Evolutionary conservation across 2,888 invertebrate species (phyloP), one percentile per base, ranked within the genome.

Genomic region (Cheilosia urbana): DNA sequence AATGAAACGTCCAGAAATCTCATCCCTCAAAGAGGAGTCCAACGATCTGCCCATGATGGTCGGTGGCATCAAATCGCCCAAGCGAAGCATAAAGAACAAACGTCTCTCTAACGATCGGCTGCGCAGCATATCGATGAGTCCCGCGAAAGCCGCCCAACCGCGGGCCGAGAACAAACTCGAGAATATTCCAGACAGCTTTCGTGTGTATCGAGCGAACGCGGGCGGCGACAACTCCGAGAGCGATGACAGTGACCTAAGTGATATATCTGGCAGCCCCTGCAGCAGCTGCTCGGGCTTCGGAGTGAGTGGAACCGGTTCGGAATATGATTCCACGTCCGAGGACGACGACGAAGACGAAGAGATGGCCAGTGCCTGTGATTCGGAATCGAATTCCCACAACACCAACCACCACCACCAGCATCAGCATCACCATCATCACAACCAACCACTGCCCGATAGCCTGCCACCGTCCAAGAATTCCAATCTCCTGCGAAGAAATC

Each of bases 161-260:
- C 81, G 87, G 1, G 24, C 51, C 24, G 89, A 88, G 55, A 83
- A 82, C 42, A 87, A 84, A 15, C 91, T 90, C 58, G 91, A 91
- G 79, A 90, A 89, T 51, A 92, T 92, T 66, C 92, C 94, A 3
- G 94, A 94, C 84, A 94, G 94, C 88, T 94, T 94, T 90, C 93
- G 93, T 4, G 93, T 93, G 15, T 94, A 94, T 88, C 91, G 93
- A 15, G 93, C 93, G 1, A 93, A 92, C 80, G 90, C 90, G 30
- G 91, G 90, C 66, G 89, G 90, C 4, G 92, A 92, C 81, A 91
- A 88, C 1, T 92, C 92, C 68, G 92, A 92, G 7, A 92, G 91
- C 47, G 92, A 92, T 47, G 92, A 91, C 0, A 91, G 89, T 11
- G 90, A 90, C 53, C 69, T 89, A 68, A 90, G 90, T 15, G 91